Conservation (phyloP, 1,140 invertebrate species). For the Aphidius gifuensis region DNA sequence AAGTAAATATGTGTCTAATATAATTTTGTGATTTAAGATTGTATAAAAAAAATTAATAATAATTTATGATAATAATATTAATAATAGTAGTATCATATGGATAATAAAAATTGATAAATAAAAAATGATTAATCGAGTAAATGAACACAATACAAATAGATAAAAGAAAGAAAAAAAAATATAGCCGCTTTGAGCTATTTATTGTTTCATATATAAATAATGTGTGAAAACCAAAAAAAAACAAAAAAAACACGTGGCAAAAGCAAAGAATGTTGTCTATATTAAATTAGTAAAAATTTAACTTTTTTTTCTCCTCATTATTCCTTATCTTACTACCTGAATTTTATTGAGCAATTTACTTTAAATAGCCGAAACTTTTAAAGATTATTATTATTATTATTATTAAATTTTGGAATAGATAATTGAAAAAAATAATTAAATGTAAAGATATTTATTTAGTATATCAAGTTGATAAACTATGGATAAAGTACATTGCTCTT, state of each 20-base stretch:
- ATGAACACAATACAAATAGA: background rate
- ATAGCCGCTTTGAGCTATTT: too few species aligned
- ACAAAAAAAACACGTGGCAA: constrained; percentile 23
- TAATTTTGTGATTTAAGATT: constrained; percentile 50
- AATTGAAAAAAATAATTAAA: too few species aligned
- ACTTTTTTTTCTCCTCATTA: constrained; percentile 16
- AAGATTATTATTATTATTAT: too few species aligned
- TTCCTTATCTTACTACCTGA: constrained; percentile 29
- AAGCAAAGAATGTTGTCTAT: constrained; percentile 25
- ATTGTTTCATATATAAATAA: constrained; percentile 2
- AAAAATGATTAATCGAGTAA: background rate
- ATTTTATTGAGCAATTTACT: too few species aligned
- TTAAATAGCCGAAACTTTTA: too few species aligned
- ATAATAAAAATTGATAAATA: constrained; percentile 19
- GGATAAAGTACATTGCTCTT: background rate
- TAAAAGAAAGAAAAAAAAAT: background rate
- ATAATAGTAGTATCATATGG: constrained; percentile 10
- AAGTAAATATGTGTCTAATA: constrained; percentile 19
- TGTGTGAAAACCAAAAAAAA: constrained; percentile 10
- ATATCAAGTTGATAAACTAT: too few species aligned
- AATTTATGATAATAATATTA: constrained; percentile 7
- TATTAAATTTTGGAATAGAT: too few species aligned
- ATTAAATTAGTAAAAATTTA: constrained; percentile 23
- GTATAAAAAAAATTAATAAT: constrained; percentile 38
- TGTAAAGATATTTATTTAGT: too few species aligned